Conservation (phyloP, 2,113 vertebrate genomes). For the Sebastes schlegelii region DNA sequence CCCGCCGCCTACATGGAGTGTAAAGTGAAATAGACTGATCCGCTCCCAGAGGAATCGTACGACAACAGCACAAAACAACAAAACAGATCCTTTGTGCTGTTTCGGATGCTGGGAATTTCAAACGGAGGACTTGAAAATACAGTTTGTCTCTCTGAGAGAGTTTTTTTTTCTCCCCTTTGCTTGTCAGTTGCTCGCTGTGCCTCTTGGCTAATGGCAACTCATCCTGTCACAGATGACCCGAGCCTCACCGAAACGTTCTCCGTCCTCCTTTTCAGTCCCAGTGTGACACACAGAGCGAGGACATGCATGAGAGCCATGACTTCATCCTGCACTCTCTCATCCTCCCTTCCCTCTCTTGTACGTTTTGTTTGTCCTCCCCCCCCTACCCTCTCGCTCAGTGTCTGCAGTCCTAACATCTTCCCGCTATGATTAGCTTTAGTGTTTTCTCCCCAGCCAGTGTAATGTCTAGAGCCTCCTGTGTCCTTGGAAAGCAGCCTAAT, state of each 20-base stretch:
- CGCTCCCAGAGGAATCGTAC: conserved; percentile 58
- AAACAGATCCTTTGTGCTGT: conserved; percentile 51
- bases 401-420: conserved; percentile 72
- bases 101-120: conserved; percentile 47
- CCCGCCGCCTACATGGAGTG: conserved; percentile 40
- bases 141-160: conserved; percentile 51
- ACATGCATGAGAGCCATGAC: conserved; percentile 63
- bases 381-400: conserved; percentile 39
- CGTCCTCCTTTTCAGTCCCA: conserved; percentile 67
- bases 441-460: conserved; percentile 67
- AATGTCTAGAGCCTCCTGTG: conserved; percentile 79
- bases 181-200: conserved; percentile 40
- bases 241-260: conserved; percentile 44
- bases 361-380: conserved; percentile 26
- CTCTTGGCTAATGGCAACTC: conserved; percentile 59
- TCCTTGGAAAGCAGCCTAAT: conserved; percentile 84
- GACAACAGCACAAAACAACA: conserved; percentile 60
- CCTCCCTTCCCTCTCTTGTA: conserved; percentile 34
- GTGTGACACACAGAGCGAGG: conserved; percentile 71
- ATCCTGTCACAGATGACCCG: conserved; percentile 70
- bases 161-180: background rate
- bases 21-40: conserved; percentile 63
- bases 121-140: conserved; percentile 50
- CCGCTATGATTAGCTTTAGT: conserved; percentile 75
- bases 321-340: conserved; percentile 47